Base-by-base conservation (phyloP, 2,797 vertebrate genomes). In the Argyrosomus regius region DNA sequence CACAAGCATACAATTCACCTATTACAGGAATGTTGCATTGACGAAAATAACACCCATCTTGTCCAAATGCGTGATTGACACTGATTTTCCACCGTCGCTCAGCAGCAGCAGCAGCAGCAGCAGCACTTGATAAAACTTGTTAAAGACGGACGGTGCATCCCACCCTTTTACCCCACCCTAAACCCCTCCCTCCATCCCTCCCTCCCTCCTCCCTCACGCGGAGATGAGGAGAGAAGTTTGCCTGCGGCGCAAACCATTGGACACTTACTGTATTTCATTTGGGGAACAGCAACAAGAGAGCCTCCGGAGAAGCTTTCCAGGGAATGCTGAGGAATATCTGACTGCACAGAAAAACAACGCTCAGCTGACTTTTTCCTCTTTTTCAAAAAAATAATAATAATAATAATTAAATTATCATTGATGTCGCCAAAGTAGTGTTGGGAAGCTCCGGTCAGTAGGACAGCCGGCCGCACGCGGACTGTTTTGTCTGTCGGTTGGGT, bases 201-300 rank as follows among this genome's bases (percentile, higher is more conserved):
- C 62, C 5, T 31, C 26, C 59, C 72, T 45, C 76, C 83, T 81
- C 79, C 75, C 66, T 73, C 81, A 22, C 78, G 10, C 73, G 81
- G 87, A 85, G 91, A 91, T 88, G 90, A 71, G 82, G 84, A 87
- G 88, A 90, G 90, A 93, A 93, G 88, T 94, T 94, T 83, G 82
- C 89, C 84, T 75, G 84, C 88, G 88, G 93, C 87, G 66, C 89
- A 69, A 76, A 88, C 75, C 79, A 50, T 52, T 72, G 66, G 86
- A 82, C 90, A 87, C 75, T 92, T 58, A 82, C 80, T 72, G 85
- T 72, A 53, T 90, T 88, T 90, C 90, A 85, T 89, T 82, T 84
- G 57, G 72, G 75, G 80, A 74, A 60, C 79, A 80, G 86, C 81
- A 70, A 71, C 61, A 74, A 87, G 35, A 39, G 82, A 85, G 78